These are phyloP conservation scores for Caracal caracal DNA, from an alignment of 2,113 vertebrate species.

Conservation along the genomic window DNA sequence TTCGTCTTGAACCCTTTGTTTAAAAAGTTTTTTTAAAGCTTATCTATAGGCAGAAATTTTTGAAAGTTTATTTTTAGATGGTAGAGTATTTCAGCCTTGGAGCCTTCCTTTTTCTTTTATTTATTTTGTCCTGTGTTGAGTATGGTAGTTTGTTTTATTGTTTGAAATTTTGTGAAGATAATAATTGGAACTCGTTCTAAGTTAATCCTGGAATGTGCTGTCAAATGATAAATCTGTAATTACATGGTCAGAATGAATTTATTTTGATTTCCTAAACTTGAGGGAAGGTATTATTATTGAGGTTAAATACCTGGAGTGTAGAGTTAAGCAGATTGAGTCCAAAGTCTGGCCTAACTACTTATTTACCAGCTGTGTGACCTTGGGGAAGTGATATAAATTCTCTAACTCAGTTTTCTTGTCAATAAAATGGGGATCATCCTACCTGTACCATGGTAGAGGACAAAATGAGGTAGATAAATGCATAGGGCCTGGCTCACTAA, in stretches of 20 bases:
- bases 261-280: constrained; percentile 8
- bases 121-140: not conserved
- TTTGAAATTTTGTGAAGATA: constrained; percentile 31
- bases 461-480: not conserved
- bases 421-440: not conserved
- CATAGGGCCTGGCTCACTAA: not conserved
- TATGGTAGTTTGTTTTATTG: constrained; percentile 4
- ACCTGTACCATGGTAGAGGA: not conserved
- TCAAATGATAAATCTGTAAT: constrained; percentile 8
- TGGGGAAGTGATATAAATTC: not conserved
- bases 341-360: not conserved
- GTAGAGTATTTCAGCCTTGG: not conserved
- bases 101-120: not conserved
- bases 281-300: not conserved
- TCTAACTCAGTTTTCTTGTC: constrained; percentile 31
- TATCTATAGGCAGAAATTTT: constrained; percentile 19
- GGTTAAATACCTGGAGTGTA: not conserved
- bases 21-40: not conserved
- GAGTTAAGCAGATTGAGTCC: not conserved
- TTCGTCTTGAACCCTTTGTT: constrained; percentile 17
- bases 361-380: not conserved
- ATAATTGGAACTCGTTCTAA: constrained; percentile 11
- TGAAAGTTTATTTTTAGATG: not conserved
- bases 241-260: not conserved
- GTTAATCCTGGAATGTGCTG: not conserved